phyloP scores from a whole-genome alignment of 30 jellyfish, hydroid and myxozoan genomes.

The Rhopilema esculentum region DNA sequence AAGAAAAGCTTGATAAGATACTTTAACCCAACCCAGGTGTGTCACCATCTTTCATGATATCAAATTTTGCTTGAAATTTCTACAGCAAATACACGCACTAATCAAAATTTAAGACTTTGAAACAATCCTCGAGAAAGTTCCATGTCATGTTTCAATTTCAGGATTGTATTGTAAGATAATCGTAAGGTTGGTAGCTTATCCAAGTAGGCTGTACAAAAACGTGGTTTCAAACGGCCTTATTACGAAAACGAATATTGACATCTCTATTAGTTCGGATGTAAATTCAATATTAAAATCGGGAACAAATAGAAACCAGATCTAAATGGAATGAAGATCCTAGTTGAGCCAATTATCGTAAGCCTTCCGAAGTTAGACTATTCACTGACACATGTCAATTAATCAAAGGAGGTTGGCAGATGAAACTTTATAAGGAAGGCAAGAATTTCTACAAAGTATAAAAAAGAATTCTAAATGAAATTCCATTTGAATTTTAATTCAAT shows the following conservation, averaged over 20 bases:
- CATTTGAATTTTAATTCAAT: neutral
- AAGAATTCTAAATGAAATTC: neutral
- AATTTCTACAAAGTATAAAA: neutral
- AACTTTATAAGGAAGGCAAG: neutral
- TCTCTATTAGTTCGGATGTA: neutral
- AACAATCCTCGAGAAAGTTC: too few species aligned
- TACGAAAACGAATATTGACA: neutral
- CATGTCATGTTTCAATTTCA: too few species aligned
- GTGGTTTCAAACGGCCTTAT: neutral
- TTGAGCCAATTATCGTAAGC: neutral
- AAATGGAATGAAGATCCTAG: neutral
- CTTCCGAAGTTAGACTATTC: neutral
- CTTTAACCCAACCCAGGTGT: too few species aligned
- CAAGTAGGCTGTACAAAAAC: neutral
- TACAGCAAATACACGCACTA: too few species aligned
- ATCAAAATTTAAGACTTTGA: too few species aligned
- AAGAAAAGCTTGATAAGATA: too few species aligned
- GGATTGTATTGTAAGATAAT: too few species aligned
- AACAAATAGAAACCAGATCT: neutral
- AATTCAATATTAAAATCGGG: neutral
- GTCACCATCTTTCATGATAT: too few species aligned
- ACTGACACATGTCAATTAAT: neutral
- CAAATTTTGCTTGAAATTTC: too few species aligned
- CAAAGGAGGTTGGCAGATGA: neutral
- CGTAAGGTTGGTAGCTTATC: neutral